Percentiles rank a stretch among this genome's conserved stretches.
Evolutionary conservation across 1,140 invertebrate species (phyloP).

Genomic region (Caerostris darwini): DNA sequence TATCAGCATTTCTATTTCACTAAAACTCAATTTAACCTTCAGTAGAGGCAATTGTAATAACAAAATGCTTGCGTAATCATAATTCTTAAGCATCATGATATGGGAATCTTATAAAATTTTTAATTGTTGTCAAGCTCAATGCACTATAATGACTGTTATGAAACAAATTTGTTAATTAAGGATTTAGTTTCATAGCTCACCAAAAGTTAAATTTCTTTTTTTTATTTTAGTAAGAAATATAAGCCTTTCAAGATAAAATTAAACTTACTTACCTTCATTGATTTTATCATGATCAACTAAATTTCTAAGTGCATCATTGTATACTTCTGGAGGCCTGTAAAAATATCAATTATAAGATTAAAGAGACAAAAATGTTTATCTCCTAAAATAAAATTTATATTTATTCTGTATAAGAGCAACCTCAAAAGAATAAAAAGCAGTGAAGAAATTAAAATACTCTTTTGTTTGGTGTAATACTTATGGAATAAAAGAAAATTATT

Average conservation of each 20-base stretch:
- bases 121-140: too few relatives aligned
- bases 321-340: constrained; percentile 81
- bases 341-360: constrained; percentile 21
- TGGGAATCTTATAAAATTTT: too few relatives aligned
- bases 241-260: too few relatives aligned
- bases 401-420: not conserved
- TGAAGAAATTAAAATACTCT: constrained; percentile 5
- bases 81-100: too few relatives aligned
- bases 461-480: constrained; percentile 57
- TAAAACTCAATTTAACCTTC: too few relatives aligned
- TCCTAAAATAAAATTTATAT: constrained; percentile 6
- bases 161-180: too few relatives aligned
- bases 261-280: constrained; percentile 62
- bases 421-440: not conserved
- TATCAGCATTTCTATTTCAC: too few relatives aligned
- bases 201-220: not conserved
- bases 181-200: not conserved
- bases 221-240: too few relatives aligned
- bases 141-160: too few relatives aligned
- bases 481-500: too few relatives aligned
- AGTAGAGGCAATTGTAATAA: too few relatives aligned
- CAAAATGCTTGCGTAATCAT: too few relatives aligned
- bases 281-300: constrained; percentile 83
- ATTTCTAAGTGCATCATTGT: constrained; percentile 79
- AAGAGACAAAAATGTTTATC: not conserved